Evolutionary conservation across 1,140 invertebrate species (phyloP), one percentile per base, ranked within the genome.

Genomic region (Aradophagus sp.): DNA sequence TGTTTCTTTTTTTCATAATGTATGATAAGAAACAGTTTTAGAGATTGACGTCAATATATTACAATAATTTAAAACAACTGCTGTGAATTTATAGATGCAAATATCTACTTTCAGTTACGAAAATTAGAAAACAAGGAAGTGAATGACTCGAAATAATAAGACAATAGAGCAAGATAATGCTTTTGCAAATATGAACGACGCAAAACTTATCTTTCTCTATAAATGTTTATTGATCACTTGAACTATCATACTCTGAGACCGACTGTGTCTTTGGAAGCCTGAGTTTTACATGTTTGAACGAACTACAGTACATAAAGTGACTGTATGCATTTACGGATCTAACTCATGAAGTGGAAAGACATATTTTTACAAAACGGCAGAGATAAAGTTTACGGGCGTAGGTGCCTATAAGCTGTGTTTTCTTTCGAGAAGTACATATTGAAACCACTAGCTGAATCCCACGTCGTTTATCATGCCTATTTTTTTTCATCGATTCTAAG

Each of bases 371-470:
- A 61, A 67, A 67, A 59, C 39, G 58, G 53, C 48, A 70, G 42
- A 62, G 52, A 62, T 70, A 70, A 70, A 70, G 41, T 62, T 62
- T 42, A 62, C 56, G 44, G 31, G 34, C 38, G 23, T 23, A 42
- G 20, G 63, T 62, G 62, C 35, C 48, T 58, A 56, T 70, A 62
- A 70, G 55, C 50, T 70, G 58, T 70, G 58, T 70, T 62, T 70
- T 62, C 66, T 56, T 70, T 62, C 50, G 44, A 56, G 52, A 44
- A 55, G 52, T 44, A 70, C 55, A 32, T 56, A 70, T 50, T 62
- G 56, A 61, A 53, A 59, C 53, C 66, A 69, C 56, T 69, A 62
- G 66, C 50, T 31, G 48, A 62, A 62, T 69, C 66, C 66, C 66
- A 69, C 66, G 66, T 50, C 44, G 48, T 59, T 58, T 58, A 36